Base-by-base conservation (phyloP, 2,113 vertebrate species). In the Isichthys henryi region DNA sequence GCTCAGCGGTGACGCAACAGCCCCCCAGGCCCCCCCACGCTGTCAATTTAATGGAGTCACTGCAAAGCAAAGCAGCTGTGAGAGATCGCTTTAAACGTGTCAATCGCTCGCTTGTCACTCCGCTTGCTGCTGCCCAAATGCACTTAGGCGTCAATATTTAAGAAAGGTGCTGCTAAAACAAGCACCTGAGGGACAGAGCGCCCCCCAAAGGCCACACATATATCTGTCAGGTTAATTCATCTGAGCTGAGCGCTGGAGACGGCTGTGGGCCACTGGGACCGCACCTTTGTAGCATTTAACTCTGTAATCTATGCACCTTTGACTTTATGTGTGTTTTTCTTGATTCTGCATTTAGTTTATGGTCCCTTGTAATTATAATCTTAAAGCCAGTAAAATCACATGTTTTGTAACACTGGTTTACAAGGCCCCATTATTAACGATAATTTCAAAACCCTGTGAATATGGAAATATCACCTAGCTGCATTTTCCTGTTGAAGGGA, bases 61-160 rank as follows among this genome's bases (percentile, higher is more conserved):
- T 93, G 94, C 90, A 94, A 95, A 95, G 92, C 91, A 92, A 95
- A 96, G 95, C 95, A 94, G 94, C 96, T 96, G 96, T 96, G 97
- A 97, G 96, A 95, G 95, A 97, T 96, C 96, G 96, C 96, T 96
- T 94, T 97, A 96, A 97, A 96, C 97, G 95, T 94, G 95, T 95
- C 96, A 96, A 96, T 96, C 94, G 94, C 96, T 96, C 94, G 93
- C 96, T 96, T 98, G 97, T 98, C 97, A 97, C 96, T 97, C 96
- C 94, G 93, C 92, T 97, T 93, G 93, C 94, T 94, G 93, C 94
- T 95, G 95, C 95, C 95, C 96, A 96, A 94, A 13, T 95, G 97
- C 94, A 94, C 94, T 94, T 94, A 95, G 97, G 96, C 96, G 94
- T 96, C 92, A 92, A 94, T 97, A 96, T 97, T 98, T 98, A 97